Evolutionary conservation across 2,888 invertebrate species (phyloP).

Genomic region (Galeruca laticollis): DNA sequence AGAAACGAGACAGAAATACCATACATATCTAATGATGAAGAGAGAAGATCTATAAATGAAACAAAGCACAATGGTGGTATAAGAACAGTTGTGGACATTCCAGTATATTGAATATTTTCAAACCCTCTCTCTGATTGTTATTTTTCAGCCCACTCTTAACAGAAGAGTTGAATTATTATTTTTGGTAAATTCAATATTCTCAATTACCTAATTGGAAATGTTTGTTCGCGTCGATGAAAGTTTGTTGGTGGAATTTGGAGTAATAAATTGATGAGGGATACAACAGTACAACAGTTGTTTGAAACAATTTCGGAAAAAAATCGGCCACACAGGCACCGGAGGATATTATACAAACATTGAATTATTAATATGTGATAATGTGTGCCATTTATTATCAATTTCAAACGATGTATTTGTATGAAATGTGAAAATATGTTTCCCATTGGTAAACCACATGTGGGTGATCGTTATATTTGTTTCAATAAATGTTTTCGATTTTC

Average conservation of each 20-base stretch:
- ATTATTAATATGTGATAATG: background rate
- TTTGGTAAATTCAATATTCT: conserved; percentile 21
- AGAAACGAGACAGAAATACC: too few species aligned
- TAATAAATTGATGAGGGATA: conserved; percentile 19
- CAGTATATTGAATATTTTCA: too few species aligned
- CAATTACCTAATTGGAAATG: conserved; percentile 27
- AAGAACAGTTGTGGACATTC: too few species aligned
- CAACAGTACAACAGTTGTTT: conserved; percentile 13
- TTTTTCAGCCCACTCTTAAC: background rate
- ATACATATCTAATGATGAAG: too few species aligned
- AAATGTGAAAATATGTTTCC: background rate
- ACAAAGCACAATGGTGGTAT: too few species aligned
- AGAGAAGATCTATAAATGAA: too few species aligned
- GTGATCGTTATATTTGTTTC: too few species aligned
- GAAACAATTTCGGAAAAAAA: conserved; percentile 2
- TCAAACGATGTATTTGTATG: background rate
- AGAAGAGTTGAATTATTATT: conserved; percentile 9
- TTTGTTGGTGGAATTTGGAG: conserved; percentile 12
- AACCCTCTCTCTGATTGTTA: too few species aligned
- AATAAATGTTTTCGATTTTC: too few species aligned
- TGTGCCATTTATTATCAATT: background rate
- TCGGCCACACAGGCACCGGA: background rate
- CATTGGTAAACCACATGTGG: background rate
- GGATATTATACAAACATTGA: background rate
- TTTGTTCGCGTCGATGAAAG: conserved; percentile 18